phyloP scores from a whole-genome alignment of 2,888 invertebrate genomes.

The Dichetophora obliterata region DNA sequence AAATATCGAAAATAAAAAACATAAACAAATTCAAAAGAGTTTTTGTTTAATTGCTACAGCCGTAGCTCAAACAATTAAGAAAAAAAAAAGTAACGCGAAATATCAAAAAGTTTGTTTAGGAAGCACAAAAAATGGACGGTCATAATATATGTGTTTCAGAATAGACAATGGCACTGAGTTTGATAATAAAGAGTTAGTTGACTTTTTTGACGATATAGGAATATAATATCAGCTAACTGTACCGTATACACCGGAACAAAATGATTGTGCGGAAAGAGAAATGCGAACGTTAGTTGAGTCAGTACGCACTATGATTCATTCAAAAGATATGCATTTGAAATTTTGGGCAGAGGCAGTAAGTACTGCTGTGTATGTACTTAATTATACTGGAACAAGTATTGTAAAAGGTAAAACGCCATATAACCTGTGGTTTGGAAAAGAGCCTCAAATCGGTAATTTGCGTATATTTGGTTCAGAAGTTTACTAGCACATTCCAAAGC shows the following conservation, averaged over 20 bases:
- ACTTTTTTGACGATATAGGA: not conserved
- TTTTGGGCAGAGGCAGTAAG: conserved; percentile 66
- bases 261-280: conserved; percentile 52
- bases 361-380: conserved; percentile 10
- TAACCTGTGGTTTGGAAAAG: too few species aligned
- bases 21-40: too few species aligned
- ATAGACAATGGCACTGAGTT: too few species aligned
- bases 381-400: too few species aligned
- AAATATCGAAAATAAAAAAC: too few species aligned
- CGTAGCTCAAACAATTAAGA: too few species aligned
- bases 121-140: not conserved
- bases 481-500: conserved; percentile 55
- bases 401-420: too few species aligned
- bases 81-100: too few species aligned
- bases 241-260: conserved; percentile 52
- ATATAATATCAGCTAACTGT: conserved; percentile 36
- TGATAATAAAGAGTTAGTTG: too few species aligned
- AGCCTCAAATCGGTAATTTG: too few species aligned
- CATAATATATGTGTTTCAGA: too few species aligned
- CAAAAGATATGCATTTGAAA: conserved; percentile 49
- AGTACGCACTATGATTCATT: conserved; percentile 52
- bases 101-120: not conserved
- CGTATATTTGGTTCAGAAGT: conserved; percentile 35
- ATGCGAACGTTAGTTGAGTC: conserved; percentile 58
- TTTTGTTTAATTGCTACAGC: too few species aligned